phyloP scores from a whole-genome alignment of 2,888 invertebrate genomes.

The Micoletzkya japonica region DNA sequence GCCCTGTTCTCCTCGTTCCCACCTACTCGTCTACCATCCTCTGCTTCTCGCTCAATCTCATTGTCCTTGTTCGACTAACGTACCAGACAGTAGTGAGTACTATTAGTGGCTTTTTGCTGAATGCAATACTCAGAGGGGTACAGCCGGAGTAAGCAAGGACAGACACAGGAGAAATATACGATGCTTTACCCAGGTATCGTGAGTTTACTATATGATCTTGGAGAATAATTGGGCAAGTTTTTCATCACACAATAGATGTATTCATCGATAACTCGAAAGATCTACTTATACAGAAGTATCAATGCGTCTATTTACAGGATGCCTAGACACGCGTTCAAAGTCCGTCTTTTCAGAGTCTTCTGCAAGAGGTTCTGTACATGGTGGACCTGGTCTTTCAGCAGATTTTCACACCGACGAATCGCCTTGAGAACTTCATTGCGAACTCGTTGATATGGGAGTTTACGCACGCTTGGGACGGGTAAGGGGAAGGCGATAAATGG shows the following conservation, averaged over 20 bases:
- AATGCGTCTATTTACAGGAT: background rate
- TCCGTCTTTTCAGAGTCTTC: constrained; percentile 7
- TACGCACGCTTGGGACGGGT: constrained; percentile 22
- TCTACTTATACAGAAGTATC: too few species aligned
- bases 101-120: background rate
- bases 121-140: background rate
- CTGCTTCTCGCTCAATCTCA: constrained; percentile 9
- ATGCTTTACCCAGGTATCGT: constrained; percentile 16
- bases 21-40: constrained; percentile 12
- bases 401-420: background rate
- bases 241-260: background rate
- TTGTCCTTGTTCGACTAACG: constrained; percentile 8
- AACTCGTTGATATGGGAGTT: constrained; percentile 17
- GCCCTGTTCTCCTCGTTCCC: constrained; percentile 7
- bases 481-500: too few species aligned
- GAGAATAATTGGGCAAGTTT: background rate
- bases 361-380: constrained; percentile 20
- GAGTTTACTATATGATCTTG: background rate
- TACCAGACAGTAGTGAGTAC: constrained; percentile 5
- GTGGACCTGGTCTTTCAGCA: constrained; percentile 17
- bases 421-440: constrained; percentile 10
- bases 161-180: constrained; percentile 15
- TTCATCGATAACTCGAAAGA: too few species aligned
- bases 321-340: background rate
- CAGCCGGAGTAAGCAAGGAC: constrained; percentile 3